Conservation (phyloP, 1,140 invertebrate species). For the Oppia nitens region DNA sequence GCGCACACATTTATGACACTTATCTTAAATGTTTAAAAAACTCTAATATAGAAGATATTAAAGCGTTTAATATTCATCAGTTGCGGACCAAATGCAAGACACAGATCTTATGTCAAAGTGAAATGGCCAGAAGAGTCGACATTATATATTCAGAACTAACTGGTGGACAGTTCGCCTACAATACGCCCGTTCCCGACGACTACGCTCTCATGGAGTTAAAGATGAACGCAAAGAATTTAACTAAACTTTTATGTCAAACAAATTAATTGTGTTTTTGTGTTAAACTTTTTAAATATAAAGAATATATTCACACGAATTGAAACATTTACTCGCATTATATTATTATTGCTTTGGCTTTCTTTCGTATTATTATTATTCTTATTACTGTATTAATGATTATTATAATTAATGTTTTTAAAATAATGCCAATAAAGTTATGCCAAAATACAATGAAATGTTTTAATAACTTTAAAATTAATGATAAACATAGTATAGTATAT, state of each 20-base stretch:
- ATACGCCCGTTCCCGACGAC: conserved; percentile 40
- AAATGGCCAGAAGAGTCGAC: conserved; percentile 42
- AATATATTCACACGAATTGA: no score
- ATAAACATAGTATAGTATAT: neutral
- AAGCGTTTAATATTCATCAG: conserved; percentile 11
- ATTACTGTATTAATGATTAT: no score
- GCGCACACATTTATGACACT: conserved; percentile 8
- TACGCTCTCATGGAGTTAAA: conserved; percentile 41
- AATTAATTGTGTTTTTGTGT: no score
- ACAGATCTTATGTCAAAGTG: conserved; percentile 38
- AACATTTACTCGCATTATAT: no score
- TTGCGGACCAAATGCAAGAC: conserved; percentile 12
- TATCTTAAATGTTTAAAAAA: neutral
- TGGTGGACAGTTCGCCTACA: conserved; percentile 30
- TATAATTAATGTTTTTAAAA: no score
- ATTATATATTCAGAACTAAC: conserved; percentile 21
- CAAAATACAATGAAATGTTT: neutral
- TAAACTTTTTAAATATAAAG: no score
- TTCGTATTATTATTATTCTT: no score
- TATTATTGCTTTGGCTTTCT: no score
- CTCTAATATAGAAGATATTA: neutral
- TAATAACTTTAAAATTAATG: neutral
- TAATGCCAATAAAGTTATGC: neutral
- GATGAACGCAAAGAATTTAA: neutral
- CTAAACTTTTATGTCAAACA: neutral